Percentiles rank a stretch among this genome's conserved stretches.
Evolutionary conservation across 2,113 vertebrate genomes (phyloP).

Genomic region (Peromyscus californicus): DNA sequence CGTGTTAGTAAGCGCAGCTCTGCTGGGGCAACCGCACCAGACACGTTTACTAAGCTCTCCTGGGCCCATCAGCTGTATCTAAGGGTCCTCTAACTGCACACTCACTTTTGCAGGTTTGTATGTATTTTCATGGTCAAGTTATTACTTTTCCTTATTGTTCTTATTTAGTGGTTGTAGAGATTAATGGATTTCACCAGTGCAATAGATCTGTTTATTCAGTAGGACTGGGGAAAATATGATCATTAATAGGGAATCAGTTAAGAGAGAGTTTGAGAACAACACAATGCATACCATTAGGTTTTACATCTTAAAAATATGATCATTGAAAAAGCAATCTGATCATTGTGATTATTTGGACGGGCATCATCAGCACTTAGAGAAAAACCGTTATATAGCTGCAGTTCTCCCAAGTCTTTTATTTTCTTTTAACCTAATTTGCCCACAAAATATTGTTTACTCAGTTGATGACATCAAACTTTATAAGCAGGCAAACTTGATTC

Average conservation of each 20-base stretch:
- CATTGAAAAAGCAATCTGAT: neutral
- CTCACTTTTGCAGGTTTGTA: neutral
- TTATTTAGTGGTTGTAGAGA: neutral
- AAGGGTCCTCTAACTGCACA: neutral
- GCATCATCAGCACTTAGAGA: neutral
- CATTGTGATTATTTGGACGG: neutral
- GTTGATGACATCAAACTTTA: neutral
- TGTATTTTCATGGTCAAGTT: neutral
- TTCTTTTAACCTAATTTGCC: constrained; percentile 35
- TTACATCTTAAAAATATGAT: neutral
- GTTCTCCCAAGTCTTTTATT: neutral
- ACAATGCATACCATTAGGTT: neutral
- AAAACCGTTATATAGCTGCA: neutral
- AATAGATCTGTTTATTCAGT: neutral
- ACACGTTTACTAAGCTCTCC: neutral
- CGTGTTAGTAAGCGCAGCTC: neutral
- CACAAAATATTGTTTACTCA: neutral
- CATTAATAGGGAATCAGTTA: neutral
- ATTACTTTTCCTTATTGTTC: neutral
- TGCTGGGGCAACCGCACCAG: neutral
- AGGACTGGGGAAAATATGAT: neutral
- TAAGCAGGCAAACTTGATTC: neutral
- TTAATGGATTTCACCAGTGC: neutral
- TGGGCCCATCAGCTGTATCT: neutral
- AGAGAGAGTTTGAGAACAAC: neutral